A percentile compares a stretch with the other conserved stretches of the same genome.
phyloP scores from a whole-genome alignment of 1,140 invertebrate genomes.

The Rhopalosiphum maidis region DNA sequence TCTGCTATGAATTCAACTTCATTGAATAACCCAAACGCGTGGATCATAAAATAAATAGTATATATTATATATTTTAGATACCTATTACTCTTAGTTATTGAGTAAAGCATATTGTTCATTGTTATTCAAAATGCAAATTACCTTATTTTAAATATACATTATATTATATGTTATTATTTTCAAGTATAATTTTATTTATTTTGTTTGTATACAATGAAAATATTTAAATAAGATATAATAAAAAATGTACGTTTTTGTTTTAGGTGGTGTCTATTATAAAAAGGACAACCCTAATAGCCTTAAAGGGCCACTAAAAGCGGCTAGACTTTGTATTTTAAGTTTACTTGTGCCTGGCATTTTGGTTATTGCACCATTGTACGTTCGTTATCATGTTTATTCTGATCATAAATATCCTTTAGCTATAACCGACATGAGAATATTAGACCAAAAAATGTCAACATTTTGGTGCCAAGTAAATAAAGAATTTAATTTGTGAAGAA shows the following conservation, averaged over 20 bases:
- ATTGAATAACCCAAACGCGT: not conserved
- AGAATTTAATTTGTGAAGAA: not conserved
- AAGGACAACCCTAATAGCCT: conserved; percentile 57
- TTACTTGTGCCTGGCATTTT: conserved; percentile 72
- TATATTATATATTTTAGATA: not conserved
- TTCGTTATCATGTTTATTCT: conserved; percentile 73
- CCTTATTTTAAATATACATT: not conserved
- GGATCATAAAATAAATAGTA: not conserved
- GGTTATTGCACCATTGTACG: conserved; percentile 72
- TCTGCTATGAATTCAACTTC: not conserved
- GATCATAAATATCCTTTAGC: conserved; percentile 74
- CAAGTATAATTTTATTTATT: not conserved
- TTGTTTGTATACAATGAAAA: no score
- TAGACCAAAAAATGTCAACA: conserved; percentile 76
- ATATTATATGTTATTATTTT: not conserved
- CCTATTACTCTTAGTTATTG: not conserved
- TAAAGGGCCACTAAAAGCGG: conserved; percentile 69
- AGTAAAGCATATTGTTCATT: not conserved
- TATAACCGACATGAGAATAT: conserved; percentile 78
- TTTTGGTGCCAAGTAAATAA: conserved; percentile 77
- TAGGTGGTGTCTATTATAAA: conserved; percentile 54
- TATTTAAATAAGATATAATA: not conserved
- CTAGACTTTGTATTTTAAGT: conserved; percentile 71
- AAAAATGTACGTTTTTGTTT: conserved; percentile 29
- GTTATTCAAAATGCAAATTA: not conserved